Evolutionary conservation across 2,888 invertebrate species (phyloP).

Genomic region (Drosophila nigricruria): DNA sequence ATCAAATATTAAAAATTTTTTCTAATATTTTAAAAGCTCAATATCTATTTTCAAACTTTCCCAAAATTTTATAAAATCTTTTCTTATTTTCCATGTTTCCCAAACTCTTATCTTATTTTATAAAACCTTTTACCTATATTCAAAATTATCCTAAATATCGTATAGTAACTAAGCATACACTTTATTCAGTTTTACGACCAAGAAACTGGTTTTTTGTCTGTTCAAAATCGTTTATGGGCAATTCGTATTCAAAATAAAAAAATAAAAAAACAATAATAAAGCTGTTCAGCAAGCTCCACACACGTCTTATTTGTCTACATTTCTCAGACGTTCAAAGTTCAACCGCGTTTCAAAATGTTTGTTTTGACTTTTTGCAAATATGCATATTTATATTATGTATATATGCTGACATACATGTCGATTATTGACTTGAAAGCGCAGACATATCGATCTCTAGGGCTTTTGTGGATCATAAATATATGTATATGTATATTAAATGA

Average conservation of each 20-base stretch:
- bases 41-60: background rate
- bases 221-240: conserved; percentile 2
- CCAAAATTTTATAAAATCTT: background rate
- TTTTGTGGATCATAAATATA: background rate
- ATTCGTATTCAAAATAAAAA: conserved; percentile 6
- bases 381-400: background rate
- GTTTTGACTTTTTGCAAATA: conserved; percentile 10
- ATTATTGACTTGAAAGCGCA: background rate
- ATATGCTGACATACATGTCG: background rate
- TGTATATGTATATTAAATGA: background rate
- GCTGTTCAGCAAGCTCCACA: conserved; percentile 29
- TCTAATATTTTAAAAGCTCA: background rate
- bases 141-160: background rate
- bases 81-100: background rate
- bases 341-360: conserved; percentile 30
- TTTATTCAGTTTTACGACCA: conserved; percentile 3
- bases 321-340: conserved; percentile 75
- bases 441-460: background rate
- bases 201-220: conserved; percentile 25
- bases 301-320: conserved; percentile 36
- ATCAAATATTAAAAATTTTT: background rate
- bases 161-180: background rate
- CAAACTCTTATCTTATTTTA: too few species aligned
- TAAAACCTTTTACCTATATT: too few species aligned
- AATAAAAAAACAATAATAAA: conserved; percentile 17